Evolutionary conservation across 2,888 invertebrate genomes (phyloP).

Genomic region (Nematopogon swammerdamellus): DNA sequence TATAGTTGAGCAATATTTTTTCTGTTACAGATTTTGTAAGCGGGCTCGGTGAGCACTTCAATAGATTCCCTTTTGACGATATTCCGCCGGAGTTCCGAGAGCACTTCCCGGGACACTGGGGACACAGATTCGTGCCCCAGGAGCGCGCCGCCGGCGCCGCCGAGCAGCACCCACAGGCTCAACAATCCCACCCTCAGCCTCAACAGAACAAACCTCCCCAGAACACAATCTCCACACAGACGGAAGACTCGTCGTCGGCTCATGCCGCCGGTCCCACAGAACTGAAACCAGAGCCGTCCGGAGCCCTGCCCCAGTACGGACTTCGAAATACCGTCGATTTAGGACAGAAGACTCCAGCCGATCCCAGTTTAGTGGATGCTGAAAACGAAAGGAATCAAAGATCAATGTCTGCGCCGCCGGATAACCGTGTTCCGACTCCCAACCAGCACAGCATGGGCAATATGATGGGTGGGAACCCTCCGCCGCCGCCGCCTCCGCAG

Average conservation of each 20-base stretch:
- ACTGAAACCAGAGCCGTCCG: slow-evolving; percentile 16
- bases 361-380: slow-evolving; percentile 46
- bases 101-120: slow-evolving; percentile 45
- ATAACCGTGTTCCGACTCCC: slow-evolving; percentile 35
- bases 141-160: slow-evolving; percentile 14
- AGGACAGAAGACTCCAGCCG: slow-evolving; percentile 62
- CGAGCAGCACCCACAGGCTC: slow-evolving; percentile 22
- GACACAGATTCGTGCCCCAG: slow-evolving; percentile 32
- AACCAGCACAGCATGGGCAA: slow-evolving; percentile 14
- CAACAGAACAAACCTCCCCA: slow-evolving; percentile 15
- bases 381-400: slow-evolving; percentile 62
- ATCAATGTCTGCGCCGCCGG: slow-evolving; percentile 79
- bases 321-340: slow-evolving; percentile 77
- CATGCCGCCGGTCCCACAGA: slow-evolving; percentile 24
- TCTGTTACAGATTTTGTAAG: slow-evolving; percentile 46
- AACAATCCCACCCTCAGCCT: slow-evolving; percentile 19
- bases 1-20: slow-evolving; percentile 17
- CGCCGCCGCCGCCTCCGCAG: slow-evolving; percentile 24
- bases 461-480: slow-evolving; percentile 34
- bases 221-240: slow-evolving; percentile 25
- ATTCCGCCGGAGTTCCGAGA: slow-evolving; percentile 49
- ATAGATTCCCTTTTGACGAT: slow-evolving; percentile 53
- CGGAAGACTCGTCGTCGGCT: slow-evolving; percentile 27
- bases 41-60: slow-evolving; percentile 42
- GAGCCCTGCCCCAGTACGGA: slow-evolving; percentile 61